Base-by-base conservation (phyloP, 92 coral and sea anemone genomes). In the Diadumene lineata region DNA sequence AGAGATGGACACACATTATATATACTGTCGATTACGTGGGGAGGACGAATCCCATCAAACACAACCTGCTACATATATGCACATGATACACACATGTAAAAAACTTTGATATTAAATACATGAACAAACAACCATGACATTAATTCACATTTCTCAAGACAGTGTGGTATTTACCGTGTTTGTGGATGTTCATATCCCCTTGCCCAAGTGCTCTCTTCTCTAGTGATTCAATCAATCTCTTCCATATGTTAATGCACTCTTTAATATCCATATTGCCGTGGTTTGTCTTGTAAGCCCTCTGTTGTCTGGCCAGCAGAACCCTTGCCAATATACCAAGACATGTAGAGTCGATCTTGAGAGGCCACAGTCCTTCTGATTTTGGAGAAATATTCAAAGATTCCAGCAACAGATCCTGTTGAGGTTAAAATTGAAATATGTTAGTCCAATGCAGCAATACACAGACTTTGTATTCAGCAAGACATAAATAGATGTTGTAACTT, bases 271-370 rank as follows among this genome's bases (percentile, higher is more conserved):
- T 80, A 38, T 67, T 74, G 25, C 77, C 77, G 27, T 70, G 43
- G 60, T 70, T 68, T 21, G 74, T 44, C 27, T 76, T 76, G 22
- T 66, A 82, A 26, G 82, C 80, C 67, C 75, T 84, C 85, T 92
- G 92, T 65, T 92, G 97, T 56, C 97, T 74, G 31, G 91, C 89
- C 70, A 96, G 78, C 50, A 96, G 64, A 29, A 96, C 90, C 81
- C 99, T 85, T 61, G 97, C 97, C 24, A 96, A 88, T 66, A 96
- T 86, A 18, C 89, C 90, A 60, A 96, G 77, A 43, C 99, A 81
- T 9, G 96, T 86, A 30, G 90, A 85, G 69, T 90, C 84, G 29
- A 96, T 81, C 26, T 76, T 88, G 46, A 96, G 77, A 29, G 96
- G 97, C 99, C 99, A 96, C 1, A 73, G 82, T 29, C 83, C 86